Base-by-base conservation (phyloP, 2,888 invertebrate genomes). In the Ligdia adustata region DNA sequence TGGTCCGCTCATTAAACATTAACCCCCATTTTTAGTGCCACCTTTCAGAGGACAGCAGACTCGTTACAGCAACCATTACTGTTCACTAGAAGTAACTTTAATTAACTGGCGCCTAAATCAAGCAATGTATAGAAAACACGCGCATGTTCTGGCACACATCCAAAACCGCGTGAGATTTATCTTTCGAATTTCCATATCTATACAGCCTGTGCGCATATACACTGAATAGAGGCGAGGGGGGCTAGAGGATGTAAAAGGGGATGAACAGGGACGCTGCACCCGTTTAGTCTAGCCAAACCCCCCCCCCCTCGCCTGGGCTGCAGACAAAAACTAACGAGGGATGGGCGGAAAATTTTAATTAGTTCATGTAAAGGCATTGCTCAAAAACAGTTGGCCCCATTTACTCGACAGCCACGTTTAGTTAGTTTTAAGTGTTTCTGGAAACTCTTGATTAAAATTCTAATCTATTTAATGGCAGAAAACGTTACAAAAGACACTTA, bases 141-240 rank as follows among this genome's bases (percentile, higher is more conserved):
- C 61, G 58, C 63, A 66, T 62, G 52, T 53, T 54, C 72, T 84
- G 85, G 85, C 80, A 12, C 35, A 15, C 24, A 31, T 80, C 86
- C 86, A 83, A 73, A 62, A 71, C 77, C 76, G 60, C 74, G 62
- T 55, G 55, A 75, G 79, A 82, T 84, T 82, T 79, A 82, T 82
- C 60, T 45, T 57, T 60, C 67, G 66, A 70, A 75, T 75, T 73
- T 72, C 66, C 72, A 76, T 34, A 32, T 29, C 24, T 26, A 40
- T 47, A 40, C 71, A 72, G 28, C 24, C 28, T 35, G 18, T 33
- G 22, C 12, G 26, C 11, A 37, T 57, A 64, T 43, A 64, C 43
- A 29, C 22, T 39, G 38, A 39, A 35, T 32, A 38, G 44, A 15
- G n/a, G n/a, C 35, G 14, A 35, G 28, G 44, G 44, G 27, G n/a